Base-by-base conservation (phyloP, 2,888 invertebrate species). In the Drosophila parthenogenetica region DNA sequence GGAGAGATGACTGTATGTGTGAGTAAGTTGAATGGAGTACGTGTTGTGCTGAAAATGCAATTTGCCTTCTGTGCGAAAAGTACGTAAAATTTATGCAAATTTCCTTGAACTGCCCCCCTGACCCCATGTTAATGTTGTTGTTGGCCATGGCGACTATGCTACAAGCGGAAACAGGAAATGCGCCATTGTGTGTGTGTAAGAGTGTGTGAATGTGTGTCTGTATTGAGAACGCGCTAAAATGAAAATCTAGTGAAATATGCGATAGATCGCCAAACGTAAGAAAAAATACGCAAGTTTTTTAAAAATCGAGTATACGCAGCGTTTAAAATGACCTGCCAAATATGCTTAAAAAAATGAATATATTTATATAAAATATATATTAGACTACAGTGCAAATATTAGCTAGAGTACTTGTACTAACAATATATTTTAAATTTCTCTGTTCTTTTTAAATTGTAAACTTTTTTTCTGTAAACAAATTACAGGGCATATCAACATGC, bases 21-120 rank as follows among this genome's bases (percentile, higher is more conserved):
- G 55, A n/a, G 73, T 51, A 76, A 79, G 88, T 77, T 76, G 88
- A 83, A 83, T 85, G 88, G 82, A 87, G 82, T 83, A 87, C 82
- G 82, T 83, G 88, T 88, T 83, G 82, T 83, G 88, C 88, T 87
- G 88, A 83, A 83, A 83, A 83, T 83, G 88, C 88, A 83, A 83
- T 83, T 83, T 83, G 83, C 83, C 83, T 82, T 81, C 82, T 85
- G 86, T 85, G 82, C 82, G 88, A 83, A 83, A 83, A 87, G 82
- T 83, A 87, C 82, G 82, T 82, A 85, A 83, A 83, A 83, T 83
- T 87, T 83, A 83, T 83, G 83, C 88, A 83, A 83, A 83, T 87
- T 87, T 83, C 63, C 63, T 69, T 55, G 40, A 42, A 65, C 72
- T 73, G 63, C 76, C 64, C 64, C 70, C 69, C 71, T 73, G 78